These are phyloP conservation scores for Nothobranchius kuhntae DNA, from an alignment of 2,113 vertebrate species.

Conservation along the genomic window DNA sequence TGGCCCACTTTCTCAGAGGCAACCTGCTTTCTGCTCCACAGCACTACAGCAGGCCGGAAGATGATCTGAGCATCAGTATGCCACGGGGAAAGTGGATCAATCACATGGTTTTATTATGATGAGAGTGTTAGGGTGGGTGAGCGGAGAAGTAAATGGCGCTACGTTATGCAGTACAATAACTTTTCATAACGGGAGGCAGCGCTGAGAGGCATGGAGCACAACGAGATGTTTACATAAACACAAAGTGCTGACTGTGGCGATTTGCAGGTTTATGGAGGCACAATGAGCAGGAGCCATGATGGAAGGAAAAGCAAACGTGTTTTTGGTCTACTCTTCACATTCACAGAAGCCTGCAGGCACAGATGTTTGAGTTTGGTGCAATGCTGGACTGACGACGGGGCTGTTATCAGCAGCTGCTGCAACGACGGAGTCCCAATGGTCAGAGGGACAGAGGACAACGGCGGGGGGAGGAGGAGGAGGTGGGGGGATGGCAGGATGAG, in stretches of 20 bases:
- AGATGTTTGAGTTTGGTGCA: constrained; percentile 53
- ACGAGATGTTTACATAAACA: constrained; percentile 63
- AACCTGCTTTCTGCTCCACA: constrained; percentile 23
- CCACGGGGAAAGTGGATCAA: constrained; percentile 40
- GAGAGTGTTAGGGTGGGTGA: constrained; percentile 47
- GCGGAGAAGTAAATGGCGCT: constrained; percentile 54
- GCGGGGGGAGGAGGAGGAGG: constrained; percentile 32
- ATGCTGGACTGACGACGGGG: constrained; percentile 42
- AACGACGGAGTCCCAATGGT: constrained; percentile 69
- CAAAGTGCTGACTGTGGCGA: constrained; percentile 60
- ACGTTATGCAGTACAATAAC: constrained; percentile 64
- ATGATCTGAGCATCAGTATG: constrained; percentile 37
- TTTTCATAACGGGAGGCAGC: constrained; percentile 59
- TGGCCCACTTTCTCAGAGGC: constrained; percentile 60
- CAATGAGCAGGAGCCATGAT: constrained; percentile 1
- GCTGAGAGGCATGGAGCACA: constrained; percentile 44
- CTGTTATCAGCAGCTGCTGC: constrained; percentile 58
- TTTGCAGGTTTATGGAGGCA: constrained; percentile 22
- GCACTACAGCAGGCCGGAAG: not conserved
- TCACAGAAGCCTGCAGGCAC: not conserved
- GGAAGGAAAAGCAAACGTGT: not conserved
- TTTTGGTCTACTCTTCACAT: no score
- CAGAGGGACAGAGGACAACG: constrained; percentile 53
- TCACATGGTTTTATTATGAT: constrained; percentile 58
- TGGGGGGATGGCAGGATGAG: constrained; percentile 28